These are phyloP conservation scores for Hipposideros armiger DNA, from an alignment of 2,113 vertebrate species.

Conservation along the genomic window DNA sequence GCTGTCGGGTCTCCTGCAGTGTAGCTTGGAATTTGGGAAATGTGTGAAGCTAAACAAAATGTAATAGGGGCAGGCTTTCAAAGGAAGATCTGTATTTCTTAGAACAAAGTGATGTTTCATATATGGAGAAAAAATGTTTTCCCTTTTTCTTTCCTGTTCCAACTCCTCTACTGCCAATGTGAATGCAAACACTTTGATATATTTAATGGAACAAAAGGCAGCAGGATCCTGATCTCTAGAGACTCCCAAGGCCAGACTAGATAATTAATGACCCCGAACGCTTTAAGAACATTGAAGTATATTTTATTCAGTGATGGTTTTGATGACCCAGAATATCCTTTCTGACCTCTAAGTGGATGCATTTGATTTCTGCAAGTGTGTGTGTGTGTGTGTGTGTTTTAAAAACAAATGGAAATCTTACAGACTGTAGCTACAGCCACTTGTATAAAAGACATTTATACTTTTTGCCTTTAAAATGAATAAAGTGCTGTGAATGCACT, in stretches of 20 bases:
- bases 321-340: background rate
- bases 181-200: background rate
- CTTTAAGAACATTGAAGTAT: background rate
- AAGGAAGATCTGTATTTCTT: constrained; percentile 56
- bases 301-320: constrained; percentile 26
- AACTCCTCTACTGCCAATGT: background rate
- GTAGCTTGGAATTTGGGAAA: constrained; percentile 40
- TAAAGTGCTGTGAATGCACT: background rate
- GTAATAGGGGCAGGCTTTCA: constrained; percentile 55
- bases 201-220: constrained; percentile 47
- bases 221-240: background rate
- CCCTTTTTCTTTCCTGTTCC: background rate
- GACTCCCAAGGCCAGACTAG: background rate
- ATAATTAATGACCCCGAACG: background rate
- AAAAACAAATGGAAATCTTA: background rate
- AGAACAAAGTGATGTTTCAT: constrained; percentile 36
- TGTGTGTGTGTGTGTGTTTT: background rate
- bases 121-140: background rate
- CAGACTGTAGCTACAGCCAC: background rate
- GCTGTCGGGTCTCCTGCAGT: background rate
- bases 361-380: background rate
- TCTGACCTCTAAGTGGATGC: background rate
- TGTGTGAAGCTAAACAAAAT: constrained; percentile 54
- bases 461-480: constrained; percentile 10
- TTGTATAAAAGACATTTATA: background rate